Evolutionary conservation across 2,797 vertebrate genomes (phyloP).

Genomic region (Oreochromis mossambicus): DNA sequence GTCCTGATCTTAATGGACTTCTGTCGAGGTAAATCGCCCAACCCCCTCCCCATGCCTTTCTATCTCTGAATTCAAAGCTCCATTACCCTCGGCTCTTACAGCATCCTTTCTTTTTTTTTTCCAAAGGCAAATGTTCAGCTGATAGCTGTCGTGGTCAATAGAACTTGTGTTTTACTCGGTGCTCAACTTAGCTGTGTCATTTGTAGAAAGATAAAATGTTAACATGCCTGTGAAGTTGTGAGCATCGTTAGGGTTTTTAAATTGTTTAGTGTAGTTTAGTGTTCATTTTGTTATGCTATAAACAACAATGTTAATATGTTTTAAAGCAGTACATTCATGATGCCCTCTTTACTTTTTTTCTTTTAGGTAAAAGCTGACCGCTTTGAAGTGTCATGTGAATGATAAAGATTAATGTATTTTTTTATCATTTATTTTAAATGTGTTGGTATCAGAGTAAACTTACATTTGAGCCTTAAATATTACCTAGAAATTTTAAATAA

Average conservation of each 20-base stretch:
- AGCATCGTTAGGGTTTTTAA: not conserved
- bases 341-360: not conserved
- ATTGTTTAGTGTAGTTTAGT: not conserved
- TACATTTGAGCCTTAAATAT: not conserved
- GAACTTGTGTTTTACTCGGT: not conserved
- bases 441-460: not conserved
- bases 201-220: not conserved
- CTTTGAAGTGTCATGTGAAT: not conserved
- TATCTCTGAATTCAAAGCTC: not conserved
- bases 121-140: not conserved
- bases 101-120: not conserved
- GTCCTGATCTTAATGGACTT: conserved; percentile 98
- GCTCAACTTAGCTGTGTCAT: not conserved
- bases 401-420: not conserved
- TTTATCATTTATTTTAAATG: not conserved
- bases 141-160: not conserved
- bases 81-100: conserved; percentile 3
- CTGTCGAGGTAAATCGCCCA: conserved; percentile 84
- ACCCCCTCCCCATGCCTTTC: not conserved
- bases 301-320: not conserved
- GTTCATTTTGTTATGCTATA: not conserved
- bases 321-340: not conserved
- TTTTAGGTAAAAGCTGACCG: not conserved
- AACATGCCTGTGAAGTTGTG: not conserved
- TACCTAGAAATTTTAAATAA: not conserved